Percentiles rank a stretch among this genome's conserved stretches.
Conservation (phyloP, 2,888 invertebrate species). For the Lymantria dispar region DNA sequence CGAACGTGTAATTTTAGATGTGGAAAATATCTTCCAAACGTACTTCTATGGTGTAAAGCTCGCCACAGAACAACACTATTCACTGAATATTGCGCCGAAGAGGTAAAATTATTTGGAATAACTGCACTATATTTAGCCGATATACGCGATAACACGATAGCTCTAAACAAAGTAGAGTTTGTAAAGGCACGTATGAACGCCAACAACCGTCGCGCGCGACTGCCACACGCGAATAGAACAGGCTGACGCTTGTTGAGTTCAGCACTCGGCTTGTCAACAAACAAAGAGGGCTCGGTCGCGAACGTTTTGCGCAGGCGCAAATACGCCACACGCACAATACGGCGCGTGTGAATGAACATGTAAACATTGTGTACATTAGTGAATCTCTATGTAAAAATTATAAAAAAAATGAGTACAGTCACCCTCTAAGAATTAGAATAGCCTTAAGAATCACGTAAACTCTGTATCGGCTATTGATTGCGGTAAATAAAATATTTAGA, state of each 20-base stretch:
- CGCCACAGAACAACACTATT: conserved; percentile 57
- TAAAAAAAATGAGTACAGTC: conserved; percentile 3
- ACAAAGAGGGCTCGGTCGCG: conserved; percentile 73
- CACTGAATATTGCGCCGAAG: conserved; percentile 60
- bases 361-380: conserved; percentile 55
- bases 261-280: conserved; percentile 74
- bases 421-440: conserved; percentile 3
- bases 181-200: conserved; percentile 30
- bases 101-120: conserved; percentile 47
- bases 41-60: conserved; percentile 39
- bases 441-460: background rate
- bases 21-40: conserved; percentile 51
- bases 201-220: conserved; percentile 49
- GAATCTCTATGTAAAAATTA: conserved; percentile 23
- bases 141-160: conserved; percentile 57
- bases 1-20: conserved; percentile 64
- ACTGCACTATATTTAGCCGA: conserved; percentile 70
- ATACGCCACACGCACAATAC: conserved; percentile 57
- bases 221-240: conserved; percentile 54
- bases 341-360: conserved; percentile 71
- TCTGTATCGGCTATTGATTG: background rate
- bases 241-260: conserved; percentile 53
- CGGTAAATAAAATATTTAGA: background rate
- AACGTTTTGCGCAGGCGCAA: conserved; percentile 64
- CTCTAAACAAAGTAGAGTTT: conserved; percentile 43